Evolutionary conservation across 2,888 invertebrate genomes (phyloP).

Genomic region (Heliconius aoede): DNA sequence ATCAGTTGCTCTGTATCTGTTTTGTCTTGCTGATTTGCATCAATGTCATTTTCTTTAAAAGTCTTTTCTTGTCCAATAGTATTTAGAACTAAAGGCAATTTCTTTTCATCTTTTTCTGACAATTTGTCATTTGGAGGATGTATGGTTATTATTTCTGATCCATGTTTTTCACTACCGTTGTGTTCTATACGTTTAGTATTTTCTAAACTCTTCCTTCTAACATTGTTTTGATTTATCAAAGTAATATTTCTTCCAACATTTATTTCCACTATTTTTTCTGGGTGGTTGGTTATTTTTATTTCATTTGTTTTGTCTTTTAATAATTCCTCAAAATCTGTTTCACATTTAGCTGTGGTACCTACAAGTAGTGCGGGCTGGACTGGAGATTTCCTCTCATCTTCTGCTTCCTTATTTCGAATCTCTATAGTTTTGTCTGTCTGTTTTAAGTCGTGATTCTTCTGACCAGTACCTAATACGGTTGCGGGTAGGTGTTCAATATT

Average conservation of each 20-base stretch:
- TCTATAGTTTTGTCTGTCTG: conserved; percentile 39
- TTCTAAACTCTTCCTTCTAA: conserved; percentile 43
- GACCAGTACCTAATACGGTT: conserved; percentile 34
- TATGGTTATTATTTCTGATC: conserved; percentile 29
- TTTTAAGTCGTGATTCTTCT: conserved; percentile 37
- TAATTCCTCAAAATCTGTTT: conserved; percentile 80
- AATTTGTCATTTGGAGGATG: conserved; percentile 27
- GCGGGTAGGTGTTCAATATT: conserved; percentile 47
- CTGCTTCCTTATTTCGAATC: conserved; percentile 53
- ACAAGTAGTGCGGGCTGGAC: conserved; percentile 27
- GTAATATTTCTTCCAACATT: conserved; percentile 72
- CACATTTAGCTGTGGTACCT: conserved; percentile 67
- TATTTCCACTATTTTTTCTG: conserved; percentile 73
- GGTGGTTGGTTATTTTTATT: conserved; percentile 75
- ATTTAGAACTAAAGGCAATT: conserved; percentile 8
- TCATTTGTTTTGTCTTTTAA: conserved; percentile 80
- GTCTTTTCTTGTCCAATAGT: conserved; percentile 27
- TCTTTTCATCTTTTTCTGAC: conserved; percentile 30
- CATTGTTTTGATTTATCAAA: conserved; percentile 56
- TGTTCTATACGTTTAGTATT: conserved; percentile 18
- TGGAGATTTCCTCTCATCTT: conserved; percentile 21
- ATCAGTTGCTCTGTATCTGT: conserved; percentile 3
- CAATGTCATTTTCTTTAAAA: conserved; percentile 21
- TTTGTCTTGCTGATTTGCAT: conserved; percentile 14
- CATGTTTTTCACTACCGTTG: conserved; percentile 40